phyloP scores from a whole-genome alignment of 2,113 vertebrate species.

The Camelus bactrianus region DNA sequence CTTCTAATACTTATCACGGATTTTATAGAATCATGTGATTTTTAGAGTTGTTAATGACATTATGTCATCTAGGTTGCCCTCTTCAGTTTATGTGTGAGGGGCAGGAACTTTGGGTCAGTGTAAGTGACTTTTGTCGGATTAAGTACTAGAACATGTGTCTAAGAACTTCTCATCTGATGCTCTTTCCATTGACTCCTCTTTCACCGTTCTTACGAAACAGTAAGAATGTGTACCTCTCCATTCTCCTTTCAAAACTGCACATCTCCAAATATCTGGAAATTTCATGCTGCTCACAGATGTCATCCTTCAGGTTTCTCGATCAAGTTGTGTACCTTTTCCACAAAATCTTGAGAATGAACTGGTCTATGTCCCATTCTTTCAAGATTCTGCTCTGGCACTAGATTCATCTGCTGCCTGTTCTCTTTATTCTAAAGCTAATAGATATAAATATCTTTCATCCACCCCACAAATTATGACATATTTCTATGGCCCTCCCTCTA shows the following conservation, averaged over 20 bases:
- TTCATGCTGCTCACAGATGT: background rate
- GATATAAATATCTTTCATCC: background rate
- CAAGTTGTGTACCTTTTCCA: background rate
- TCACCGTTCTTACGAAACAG: background rate
- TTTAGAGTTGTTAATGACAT: background rate
- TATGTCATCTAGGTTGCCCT: background rate
- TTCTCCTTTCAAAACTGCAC: background rate
- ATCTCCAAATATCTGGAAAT: background rate
- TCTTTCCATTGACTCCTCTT: background rate
- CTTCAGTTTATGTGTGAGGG: background rate
- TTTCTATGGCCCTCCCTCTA: background rate
- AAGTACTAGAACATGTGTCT: background rate
- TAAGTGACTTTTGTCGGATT: background rate
- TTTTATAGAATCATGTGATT: background rate
- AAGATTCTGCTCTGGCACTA: background rate
- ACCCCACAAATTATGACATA: background rate
- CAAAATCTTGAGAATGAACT: background rate
- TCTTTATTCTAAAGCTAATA: conserved; percentile 3
- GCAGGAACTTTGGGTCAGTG: background rate
- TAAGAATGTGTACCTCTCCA: background rate
- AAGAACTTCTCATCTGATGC: background rate
- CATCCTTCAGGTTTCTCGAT: background rate
- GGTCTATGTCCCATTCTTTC: background rate
- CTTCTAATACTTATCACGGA: background rate
- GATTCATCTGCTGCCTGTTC: background rate